phyloP scores from a whole-genome alignment of 92 coral and sea anemone genomes.

The Parazoanthus darwini region DNA sequence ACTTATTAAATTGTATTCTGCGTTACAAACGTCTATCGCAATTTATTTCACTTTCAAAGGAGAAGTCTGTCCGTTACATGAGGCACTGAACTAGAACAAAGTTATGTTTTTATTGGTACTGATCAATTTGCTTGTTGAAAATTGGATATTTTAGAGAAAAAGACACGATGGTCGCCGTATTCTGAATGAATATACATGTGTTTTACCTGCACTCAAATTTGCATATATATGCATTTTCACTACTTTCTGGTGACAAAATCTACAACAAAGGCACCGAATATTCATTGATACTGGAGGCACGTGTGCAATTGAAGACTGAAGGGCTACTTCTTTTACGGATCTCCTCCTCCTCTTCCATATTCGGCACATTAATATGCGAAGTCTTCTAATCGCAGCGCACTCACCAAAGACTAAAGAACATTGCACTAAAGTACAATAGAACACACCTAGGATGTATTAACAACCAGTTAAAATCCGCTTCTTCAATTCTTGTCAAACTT shows the following conservation, averaged over 20 bases:
- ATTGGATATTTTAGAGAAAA: not conserved
- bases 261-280: constrained; percentile 35
- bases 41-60: constrained; percentile 3
- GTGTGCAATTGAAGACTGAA: constrained; percentile 40
- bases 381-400: not conserved
- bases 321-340: not conserved
- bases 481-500: constrained; percentile 19
- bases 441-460: constrained; percentile 36
- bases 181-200: constrained; percentile 34
- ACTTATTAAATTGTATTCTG: constrained; percentile 36
- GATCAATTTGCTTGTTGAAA: not conserved
- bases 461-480: constrained; percentile 30
- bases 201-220: constrained; percentile 37
- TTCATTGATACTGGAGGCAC: constrained; percentile 25
- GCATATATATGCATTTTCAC: constrained; percentile 35
- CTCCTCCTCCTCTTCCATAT: constrained; percentile 13
- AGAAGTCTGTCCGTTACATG: constrained; percentile 1
- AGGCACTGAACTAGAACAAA: not conserved
- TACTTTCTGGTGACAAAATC: constrained; percentile 27
- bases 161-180: constrained; percentile 5
- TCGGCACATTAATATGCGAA: not conserved
- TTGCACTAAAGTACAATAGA: constrained; percentile 15
- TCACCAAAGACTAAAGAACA: not conserved
- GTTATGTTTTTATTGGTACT: not conserved
- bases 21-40: constrained; percentile 1